Percentiles rank a stretch among this genome's conserved stretches.
phyloP scores from a whole-genome alignment of 2,888 invertebrate species.

The Eudiplozoon nipponicum region DNA sequence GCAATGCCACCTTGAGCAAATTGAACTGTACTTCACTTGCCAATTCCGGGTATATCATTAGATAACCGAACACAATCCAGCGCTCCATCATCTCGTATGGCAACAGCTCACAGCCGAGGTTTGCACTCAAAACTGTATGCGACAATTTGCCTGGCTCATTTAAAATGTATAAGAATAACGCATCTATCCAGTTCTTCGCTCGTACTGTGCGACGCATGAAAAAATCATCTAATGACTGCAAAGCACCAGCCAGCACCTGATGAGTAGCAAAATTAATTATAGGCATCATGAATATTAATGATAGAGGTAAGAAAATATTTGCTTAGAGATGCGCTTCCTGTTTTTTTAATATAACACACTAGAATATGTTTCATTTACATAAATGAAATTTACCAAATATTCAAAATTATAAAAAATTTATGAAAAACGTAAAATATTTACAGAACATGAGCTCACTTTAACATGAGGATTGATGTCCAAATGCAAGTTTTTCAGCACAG shows the following conservation, averaged over 20 bases:
- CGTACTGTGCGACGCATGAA: conserved; percentile 52
- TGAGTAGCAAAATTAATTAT: too few species aligned
- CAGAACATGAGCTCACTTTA: too few species aligned
- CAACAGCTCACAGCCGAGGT: conserved; percentile 81
- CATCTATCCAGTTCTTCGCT: conserved; percentile 55
- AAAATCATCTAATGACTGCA: conserved; percentile 53
- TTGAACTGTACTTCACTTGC: conserved; percentile 6
- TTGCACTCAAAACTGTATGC: conserved; percentile 67
- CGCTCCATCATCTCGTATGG: conserved; percentile 72
- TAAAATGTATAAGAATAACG: conserved; percentile 43
- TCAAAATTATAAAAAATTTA: too few species aligned
- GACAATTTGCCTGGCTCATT: conserved; percentile 69
- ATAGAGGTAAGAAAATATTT: too few species aligned
- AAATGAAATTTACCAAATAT: too few species aligned
- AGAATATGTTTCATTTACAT: conserved; percentile 33
- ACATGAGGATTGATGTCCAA: conserved; percentile 85
- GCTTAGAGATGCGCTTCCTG: conserved; percentile 5
- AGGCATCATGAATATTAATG: too few species aligned
- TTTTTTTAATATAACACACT: neutral
- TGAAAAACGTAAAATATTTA: too few species aligned
- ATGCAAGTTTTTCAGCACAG: conserved; percentile 61
- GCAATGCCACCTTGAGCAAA: conserved; percentile 40
- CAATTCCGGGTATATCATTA: conserved; percentile 14
- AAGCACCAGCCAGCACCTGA: conserved; percentile 42
- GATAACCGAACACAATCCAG: conserved; percentile 42